Evolutionary conservation across 2,113 vertebrate species (phyloP).

Genomic region (Mustela lutreola): DNA sequence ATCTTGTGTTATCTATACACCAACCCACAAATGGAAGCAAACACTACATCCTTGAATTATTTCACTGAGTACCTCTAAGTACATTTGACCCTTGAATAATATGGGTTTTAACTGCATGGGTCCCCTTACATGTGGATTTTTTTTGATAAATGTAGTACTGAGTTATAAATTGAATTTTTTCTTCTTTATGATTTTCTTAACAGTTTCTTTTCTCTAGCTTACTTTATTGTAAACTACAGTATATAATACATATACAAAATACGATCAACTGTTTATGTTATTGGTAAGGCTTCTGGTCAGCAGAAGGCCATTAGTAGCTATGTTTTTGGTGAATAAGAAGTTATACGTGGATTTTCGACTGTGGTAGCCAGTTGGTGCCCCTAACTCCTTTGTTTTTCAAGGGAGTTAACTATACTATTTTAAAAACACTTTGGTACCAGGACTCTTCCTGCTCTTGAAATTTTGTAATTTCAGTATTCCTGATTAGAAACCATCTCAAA

Average conservation of each 20-base stretch:
- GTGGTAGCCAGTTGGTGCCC: not conserved
- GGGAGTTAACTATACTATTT: not conserved
- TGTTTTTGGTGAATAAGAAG: not conserved
- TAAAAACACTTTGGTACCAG: not conserved
- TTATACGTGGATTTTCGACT: not conserved
- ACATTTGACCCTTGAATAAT: not conserved
- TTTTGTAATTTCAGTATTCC: conserved; percentile 37
- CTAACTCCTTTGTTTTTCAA: not conserved
- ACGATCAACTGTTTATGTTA: not conserved
- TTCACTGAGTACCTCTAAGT: not conserved
- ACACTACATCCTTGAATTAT: not conserved
- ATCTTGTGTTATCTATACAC: not conserved
- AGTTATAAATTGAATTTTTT: not conserved
- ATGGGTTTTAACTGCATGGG: not conserved
- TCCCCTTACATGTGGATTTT: not conserved
- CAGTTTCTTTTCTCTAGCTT: not conserved
- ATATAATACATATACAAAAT: not conserved
- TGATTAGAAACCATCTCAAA: not conserved
- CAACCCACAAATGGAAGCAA: not conserved
- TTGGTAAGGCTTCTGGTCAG: not conserved
- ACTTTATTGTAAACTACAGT: not conserved
- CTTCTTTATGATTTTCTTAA: not conserved
- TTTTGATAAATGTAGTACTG: not conserved
- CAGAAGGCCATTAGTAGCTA: not conserved
- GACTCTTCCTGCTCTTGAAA: not conserved